Evolutionary conservation across 2,888 invertebrate genomes (phyloP).

Genomic region (Endotricha flammealis): DNA sequence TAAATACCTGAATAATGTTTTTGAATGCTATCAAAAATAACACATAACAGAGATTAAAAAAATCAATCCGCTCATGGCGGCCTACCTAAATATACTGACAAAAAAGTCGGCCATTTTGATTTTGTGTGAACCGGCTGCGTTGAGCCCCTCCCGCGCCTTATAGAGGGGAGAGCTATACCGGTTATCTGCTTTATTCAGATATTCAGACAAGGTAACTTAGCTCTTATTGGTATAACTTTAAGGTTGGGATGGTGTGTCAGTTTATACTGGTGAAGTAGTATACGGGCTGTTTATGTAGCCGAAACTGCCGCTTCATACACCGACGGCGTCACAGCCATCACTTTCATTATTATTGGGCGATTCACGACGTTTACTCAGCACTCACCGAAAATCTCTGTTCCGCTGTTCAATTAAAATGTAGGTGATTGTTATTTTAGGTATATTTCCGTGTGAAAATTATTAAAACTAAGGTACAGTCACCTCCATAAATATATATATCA

Average conservation of each 20-base stretch:
- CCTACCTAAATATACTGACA: too few species aligned
- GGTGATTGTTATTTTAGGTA: constrained; percentile 55
- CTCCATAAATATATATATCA: too few species aligned
- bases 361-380: constrained; percentile 74
- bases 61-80: too few species aligned
- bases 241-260: constrained; percentile 22
- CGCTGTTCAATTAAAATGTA: constrained; percentile 68
- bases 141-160: constrained; percentile 50
- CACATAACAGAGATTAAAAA: too few species aligned
- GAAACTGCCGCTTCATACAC: constrained; percentile 78
- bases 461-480: too few species aligned
- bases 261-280: constrained; percentile 43
- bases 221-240: constrained; percentile 26
- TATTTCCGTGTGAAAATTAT: constrained; percentile 22
- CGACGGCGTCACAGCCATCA: constrained; percentile 74
- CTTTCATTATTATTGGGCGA: constrained; percentile 79
- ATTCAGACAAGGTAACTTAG: constrained; percentile 26
- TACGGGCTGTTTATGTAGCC: constrained; percentile 78
- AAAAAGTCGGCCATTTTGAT: constrained; percentile 72
- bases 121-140: constrained; percentile 58
- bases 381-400: constrained; percentile 63
- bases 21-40: too few species aligned
- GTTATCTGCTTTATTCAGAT: constrained; percentile 32
- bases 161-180: constrained; percentile 53
- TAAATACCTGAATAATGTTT: too few species aligned